Evolutionary conservation across 2,888 invertebrate genomes (phyloP).

Genomic region (Hyposoter dolosus): DNA sequence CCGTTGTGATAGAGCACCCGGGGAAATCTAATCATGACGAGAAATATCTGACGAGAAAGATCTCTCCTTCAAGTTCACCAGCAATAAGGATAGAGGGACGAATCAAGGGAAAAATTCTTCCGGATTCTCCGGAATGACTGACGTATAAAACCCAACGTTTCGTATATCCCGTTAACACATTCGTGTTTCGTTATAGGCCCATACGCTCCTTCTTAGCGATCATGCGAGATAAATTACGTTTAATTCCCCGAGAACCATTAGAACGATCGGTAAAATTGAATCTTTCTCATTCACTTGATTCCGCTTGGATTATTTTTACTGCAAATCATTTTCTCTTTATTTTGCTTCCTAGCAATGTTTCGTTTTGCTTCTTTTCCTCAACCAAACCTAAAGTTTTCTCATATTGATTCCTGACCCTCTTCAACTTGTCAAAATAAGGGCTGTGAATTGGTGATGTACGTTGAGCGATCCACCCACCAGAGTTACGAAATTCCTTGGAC

Average conservation of each 20-base stretch:
- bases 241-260: not conserved
- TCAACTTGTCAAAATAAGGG: constrained; percentile 48
- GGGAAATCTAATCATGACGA: constrained; percentile 61
- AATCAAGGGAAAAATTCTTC: constrained; percentile 73
- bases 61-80: constrained; percentile 31
- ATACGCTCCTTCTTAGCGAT: not conserved
- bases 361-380: not conserved
- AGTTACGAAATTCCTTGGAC: constrained; percentile 47
- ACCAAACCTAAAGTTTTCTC: not conserved
- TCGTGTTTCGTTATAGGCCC: constrained; percentile 1
- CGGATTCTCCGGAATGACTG: constrained; percentile 70
- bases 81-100: constrained; percentile 35
- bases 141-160: constrained; percentile 6
- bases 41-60: constrained; percentile 54
- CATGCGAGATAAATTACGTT: not conserved
- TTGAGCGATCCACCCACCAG: constrained; percentile 67
- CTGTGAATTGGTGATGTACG: constrained; percentile 73
- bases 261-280: not conserved
- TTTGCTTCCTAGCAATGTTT: not conserved
- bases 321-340: not conserved
- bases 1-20: constrained; percentile 75
- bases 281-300: not conserved
- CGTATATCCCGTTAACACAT: not conserved
- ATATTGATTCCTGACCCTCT: constrained; percentile 48
- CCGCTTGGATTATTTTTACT: not conserved